phyloP scores from a whole-genome alignment of 92 coral and sea anemone species.

The Muricea muricata region DNA sequence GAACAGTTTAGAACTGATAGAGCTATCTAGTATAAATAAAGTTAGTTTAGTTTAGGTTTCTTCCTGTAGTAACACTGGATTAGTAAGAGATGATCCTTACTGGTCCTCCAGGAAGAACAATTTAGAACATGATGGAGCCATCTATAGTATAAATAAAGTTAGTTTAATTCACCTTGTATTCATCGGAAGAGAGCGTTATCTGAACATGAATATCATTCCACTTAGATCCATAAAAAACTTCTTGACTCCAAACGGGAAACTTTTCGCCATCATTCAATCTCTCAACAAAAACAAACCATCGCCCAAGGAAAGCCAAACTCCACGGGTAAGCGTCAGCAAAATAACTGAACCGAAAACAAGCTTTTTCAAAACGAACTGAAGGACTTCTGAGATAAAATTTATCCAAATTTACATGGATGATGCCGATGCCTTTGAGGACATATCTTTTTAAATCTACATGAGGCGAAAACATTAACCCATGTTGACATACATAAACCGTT shows the following conservation, averaged over 20 bases:
- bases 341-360: conserved; percentile 15
- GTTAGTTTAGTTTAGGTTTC: too few species aligned
- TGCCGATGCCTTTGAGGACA: background rate
- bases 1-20: too few species aligned
- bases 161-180: conserved; percentile 8
- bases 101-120: background rate
- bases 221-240: background rate
- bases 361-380: background rate
- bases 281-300: conserved; percentile 10
- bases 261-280: background rate
- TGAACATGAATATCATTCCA: background rate
- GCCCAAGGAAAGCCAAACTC: background rate
- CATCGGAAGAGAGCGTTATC: background rate
- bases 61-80: too few species aligned
- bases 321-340: background rate
- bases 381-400: conserved; percentile 12
- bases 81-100: background rate
- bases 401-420: background rate
- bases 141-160: too few species aligned
- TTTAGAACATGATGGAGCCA: background rate
- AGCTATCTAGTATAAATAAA: too few species aligned
- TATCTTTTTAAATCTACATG: background rate
- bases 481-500: too few species aligned
- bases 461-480: background rate
- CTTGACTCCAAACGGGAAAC: conserved; percentile 23